Evolutionary conservation across 2,113 vertebrate species (phyloP), one percentile per base, ranked within the genome.

Genomic region (Abramis brama): DNA sequence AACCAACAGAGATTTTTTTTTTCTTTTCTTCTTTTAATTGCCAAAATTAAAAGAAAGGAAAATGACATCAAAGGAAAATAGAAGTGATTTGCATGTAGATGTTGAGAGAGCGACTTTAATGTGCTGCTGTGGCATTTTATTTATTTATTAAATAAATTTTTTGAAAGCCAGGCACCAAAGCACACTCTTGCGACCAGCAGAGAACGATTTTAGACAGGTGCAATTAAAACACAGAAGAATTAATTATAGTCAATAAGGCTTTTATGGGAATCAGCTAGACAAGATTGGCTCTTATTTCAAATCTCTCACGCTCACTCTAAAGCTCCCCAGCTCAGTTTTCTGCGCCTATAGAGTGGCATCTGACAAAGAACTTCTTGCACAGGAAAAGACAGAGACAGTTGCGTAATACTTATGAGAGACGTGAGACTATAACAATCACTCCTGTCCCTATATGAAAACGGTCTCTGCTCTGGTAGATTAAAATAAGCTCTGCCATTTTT

Each of bases 11-110:
- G 39, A 47, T 25, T 68, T 83, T 60, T 79, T 33, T 2, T 1
- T 23, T n/a, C 43, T 85, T 82, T 83, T 74, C 62, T 80, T 62
- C 47, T 66, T 90, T 89, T 92, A 90, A 92, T 90, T 90, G 89
- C 73, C 50, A 74, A 87, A 91, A 92, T 87, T 89, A 85, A 86
- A 82, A 89, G 57, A 83, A 80, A 66, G 87, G 79, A 86, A 90
- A 50, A 77, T 36, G 62, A 90, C 87, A 90, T 78, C 82, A 88
- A 85, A 88, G 88, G 73, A 66, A 86, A 81, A 27, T 25, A n/a
- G 25, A 30, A 62, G 82, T 82, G 76, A 91, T 89, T 89, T 89
- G 89, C 89, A 91, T 91, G 77, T 82, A 82, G 82, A 75, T 73
- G 66, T 81, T 81, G 76, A 57, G 43, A 36, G 71, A 88, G 87